These are phyloP conservation scores for Limanda limanda DNA, from an alignment of 2,113 vertebrate genomes.

Conservation along the genomic window DNA sequence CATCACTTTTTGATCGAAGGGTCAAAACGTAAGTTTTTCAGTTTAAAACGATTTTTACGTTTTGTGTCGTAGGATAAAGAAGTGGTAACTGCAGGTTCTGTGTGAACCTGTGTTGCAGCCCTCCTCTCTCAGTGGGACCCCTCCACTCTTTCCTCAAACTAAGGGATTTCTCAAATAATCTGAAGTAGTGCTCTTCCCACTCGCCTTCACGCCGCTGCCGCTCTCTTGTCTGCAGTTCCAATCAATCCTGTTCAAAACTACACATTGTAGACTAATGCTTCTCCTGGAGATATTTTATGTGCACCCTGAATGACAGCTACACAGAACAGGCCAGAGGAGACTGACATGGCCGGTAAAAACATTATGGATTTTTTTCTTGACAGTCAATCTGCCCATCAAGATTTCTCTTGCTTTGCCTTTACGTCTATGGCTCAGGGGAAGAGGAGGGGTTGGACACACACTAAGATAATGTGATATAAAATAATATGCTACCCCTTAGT, in stretches of 20 bases:
- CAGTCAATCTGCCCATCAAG: not conserved
- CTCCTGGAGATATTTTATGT: not conserved
- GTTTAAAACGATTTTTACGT: no score
- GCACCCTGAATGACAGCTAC: not conserved
- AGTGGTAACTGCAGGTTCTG: no score
- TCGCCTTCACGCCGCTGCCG: not conserved
- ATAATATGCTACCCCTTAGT: not conserved
- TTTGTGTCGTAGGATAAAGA: no score
- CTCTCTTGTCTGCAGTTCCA: not conserved
- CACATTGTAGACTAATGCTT: not conserved
- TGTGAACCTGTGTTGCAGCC: not conserved
- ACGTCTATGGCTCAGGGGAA: not conserved
- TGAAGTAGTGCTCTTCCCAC: no score
- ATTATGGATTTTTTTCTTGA: not conserved
- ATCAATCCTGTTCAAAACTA: not conserved
- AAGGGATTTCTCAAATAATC: no score
- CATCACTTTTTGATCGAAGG: no score
- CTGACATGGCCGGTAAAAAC: not conserved
- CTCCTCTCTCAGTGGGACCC: not conserved
- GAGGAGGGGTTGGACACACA: no score
- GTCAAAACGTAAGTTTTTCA: no score
- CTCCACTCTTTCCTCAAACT: not conserved
- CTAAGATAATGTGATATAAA: not conserved
- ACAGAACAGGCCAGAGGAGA: not conserved
- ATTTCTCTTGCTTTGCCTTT: not conserved